Conservation (phyloP, 2,888 invertebrate genomes). For the Leptopilina drosophilae region DNA sequence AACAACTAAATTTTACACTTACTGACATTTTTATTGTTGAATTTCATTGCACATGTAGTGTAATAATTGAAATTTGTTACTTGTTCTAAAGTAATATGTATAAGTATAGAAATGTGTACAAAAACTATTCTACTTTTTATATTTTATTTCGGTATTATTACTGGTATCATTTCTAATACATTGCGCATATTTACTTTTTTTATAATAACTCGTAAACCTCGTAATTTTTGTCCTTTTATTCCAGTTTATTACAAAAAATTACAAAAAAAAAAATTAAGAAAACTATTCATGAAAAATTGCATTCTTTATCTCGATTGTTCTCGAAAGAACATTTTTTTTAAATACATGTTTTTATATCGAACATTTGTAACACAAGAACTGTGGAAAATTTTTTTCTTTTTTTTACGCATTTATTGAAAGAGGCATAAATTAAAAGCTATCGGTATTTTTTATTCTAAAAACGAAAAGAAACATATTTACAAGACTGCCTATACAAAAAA, state of each 20-base stretch:
- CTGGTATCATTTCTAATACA: conserved; percentile 45
- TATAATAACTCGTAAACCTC: conserved; percentile 26
- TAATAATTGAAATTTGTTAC: conserved; percentile 58
- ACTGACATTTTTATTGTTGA: conserved; percentile 66
- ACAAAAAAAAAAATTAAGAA: too few relatives aligned
- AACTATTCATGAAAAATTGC: not conserved
- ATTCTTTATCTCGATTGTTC: not conserved
- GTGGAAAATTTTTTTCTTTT: not conserved
- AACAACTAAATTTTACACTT: conserved; percentile 39
- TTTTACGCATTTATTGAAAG: not conserved
- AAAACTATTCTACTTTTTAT: conserved; percentile 71
- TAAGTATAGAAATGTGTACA: conserved; percentile 73
- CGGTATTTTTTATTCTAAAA: conserved; percentile 51
- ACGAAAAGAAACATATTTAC: conserved; percentile 63
- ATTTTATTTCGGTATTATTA: conserved; percentile 44
- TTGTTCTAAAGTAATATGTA: conserved; percentile 58
- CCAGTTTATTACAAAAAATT: not conserved
- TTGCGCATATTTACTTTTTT: conserved; percentile 47
- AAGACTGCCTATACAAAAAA: conserved; percentile 64
- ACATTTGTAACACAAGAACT: not conserved
- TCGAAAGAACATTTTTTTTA: conserved; percentile 4
- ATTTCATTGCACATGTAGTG: conserved; percentile 71
- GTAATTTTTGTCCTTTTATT: not conserved
- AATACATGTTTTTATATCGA: not conserved
- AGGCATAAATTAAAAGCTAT: conserved; percentile 57